Percentiles rank a stretch among this genome's conserved stretches.
Conservation (phyloP, 2,888 invertebrate genomes). For the Chouioia cunea region DNA sequence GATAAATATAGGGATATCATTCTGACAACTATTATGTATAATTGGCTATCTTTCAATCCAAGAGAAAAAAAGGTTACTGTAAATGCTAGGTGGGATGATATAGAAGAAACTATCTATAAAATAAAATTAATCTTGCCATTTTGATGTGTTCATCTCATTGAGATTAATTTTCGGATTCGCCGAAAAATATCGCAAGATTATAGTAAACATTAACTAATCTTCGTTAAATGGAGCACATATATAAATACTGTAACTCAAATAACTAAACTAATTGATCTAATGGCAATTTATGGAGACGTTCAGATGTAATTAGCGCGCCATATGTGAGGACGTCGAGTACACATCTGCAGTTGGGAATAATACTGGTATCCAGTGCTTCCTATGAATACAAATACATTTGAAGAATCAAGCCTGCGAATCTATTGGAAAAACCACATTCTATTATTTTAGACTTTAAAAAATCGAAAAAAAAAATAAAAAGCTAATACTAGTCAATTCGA, state of each 20-base stretch:
- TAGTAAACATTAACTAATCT: slow-evolving; percentile 49
- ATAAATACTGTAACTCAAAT: slow-evolving; percentile 55
- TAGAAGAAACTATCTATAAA: background rate
- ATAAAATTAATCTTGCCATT: slow-evolving; percentile 46
- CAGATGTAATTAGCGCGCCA: too few species aligned
- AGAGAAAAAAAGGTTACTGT: background rate
- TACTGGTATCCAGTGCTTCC: slow-evolving; percentile 61
- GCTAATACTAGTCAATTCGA: slow-evolving; percentile 49
- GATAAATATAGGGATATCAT: too few species aligned
- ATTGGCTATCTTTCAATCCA: background rate
- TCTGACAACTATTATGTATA: too few species aligned
- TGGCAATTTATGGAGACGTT: too few species aligned
- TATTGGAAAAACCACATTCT: slow-evolving; percentile 43
- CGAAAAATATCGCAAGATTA: slow-evolving; percentile 11
- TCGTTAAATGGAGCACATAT: slow-evolving; percentile 57
- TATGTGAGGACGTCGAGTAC: slow-evolving; percentile 42
- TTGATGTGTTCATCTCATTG: slow-evolving; percentile 59
- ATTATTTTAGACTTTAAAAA: slow-evolving; percentile 57
- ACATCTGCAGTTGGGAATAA: slow-evolving; percentile 62
- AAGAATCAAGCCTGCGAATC: slow-evolving; percentile 56
- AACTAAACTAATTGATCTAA: slow-evolving; percentile 48
- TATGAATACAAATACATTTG: slow-evolving; percentile 56
- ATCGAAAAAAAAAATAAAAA: background rate
- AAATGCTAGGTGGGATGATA: too few species aligned
- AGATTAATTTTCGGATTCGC: slow-evolving; percentile 52